These are phyloP conservation scores for Poecile montanus DNA, from an alignment of 2,797 vertebrate genomes.

Conservation along the genomic window DNA sequence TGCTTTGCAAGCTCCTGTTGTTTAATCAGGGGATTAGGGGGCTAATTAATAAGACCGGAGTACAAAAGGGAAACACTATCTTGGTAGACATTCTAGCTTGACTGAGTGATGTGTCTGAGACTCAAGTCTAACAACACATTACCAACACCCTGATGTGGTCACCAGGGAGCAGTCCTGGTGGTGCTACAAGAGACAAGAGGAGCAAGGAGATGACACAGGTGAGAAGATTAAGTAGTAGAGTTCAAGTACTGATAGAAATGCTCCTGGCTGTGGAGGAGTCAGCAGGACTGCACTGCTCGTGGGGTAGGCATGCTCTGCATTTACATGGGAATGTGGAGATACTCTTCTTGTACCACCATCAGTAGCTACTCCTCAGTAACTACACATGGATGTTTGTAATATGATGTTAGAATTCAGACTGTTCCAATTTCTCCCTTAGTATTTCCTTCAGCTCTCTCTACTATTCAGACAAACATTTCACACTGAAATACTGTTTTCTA, in stretches of 20 bases:
- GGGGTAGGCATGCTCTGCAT: accelerated
- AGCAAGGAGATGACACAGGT: not conserved
- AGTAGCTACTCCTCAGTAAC: not conserved
- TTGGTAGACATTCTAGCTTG: not conserved
- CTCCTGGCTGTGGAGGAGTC: not conserved
- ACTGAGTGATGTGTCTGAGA: not conserved
- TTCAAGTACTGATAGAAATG: not conserved
- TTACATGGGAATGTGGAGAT: not conserved
- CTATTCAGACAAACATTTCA: not conserved
- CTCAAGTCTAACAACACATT: accelerated
- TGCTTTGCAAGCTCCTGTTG: not conserved
- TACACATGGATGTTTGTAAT: not conserved
- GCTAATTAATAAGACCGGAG: not conserved
- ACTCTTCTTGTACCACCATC: not conserved
- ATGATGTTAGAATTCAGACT: not conserved
- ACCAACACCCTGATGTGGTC: not conserved
- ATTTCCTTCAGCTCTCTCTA: not conserved
- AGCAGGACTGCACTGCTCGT: not conserved
- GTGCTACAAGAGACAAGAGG: not conserved
- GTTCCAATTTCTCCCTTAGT: not conserved
- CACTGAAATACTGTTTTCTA: not conserved
- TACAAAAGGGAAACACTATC: not conserved
- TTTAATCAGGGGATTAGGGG: not conserved
- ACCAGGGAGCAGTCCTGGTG: not conserved
- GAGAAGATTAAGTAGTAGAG: not conserved